Conservation (phyloP, 1,140 invertebrate species). For the Drosophila lowei region DNA sequence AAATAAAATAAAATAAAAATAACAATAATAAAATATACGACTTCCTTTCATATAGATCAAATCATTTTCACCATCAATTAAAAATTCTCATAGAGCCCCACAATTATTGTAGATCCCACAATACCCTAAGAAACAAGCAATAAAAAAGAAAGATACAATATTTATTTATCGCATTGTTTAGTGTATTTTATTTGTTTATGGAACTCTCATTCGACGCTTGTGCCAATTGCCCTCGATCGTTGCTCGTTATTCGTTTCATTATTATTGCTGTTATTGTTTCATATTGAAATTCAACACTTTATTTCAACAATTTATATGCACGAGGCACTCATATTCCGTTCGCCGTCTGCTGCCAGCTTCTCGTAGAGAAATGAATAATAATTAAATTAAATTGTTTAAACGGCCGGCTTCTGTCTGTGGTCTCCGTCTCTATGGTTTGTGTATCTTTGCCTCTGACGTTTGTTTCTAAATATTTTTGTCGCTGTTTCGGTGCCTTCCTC, state of each 20-base stretch:
- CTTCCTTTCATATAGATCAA: constrained; percentile 17
- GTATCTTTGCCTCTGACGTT: constrained; percentile 22
- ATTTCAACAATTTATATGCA: constrained; percentile 52
- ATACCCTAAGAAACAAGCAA: constrained; percentile 1
- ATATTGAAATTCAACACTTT: constrained; percentile 51
- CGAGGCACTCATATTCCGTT: constrained; percentile 20
- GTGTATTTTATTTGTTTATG: constrained; percentile 49
- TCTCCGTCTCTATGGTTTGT: background rate
- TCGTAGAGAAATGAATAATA: constrained; percentile 48
- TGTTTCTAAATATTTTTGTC: constrained; percentile 50
- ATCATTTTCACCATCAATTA: background rate
- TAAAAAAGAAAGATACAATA: background rate
- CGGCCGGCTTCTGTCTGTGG: background rate
- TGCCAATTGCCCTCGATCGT: constrained; percentile 22
- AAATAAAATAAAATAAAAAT: too few relatives aligned
- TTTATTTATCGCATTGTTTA: constrained; percentile 1
- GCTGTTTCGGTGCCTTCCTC: constrained; percentile 41
- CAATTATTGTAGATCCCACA: background rate
- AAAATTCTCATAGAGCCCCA: background rate
- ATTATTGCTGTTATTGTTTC: constrained; percentile 30
- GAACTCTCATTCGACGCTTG: constrained; percentile 30
- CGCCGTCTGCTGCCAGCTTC: constrained; percentile 1
- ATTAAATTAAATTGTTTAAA: constrained; percentile 52
- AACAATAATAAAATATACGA: background rate
- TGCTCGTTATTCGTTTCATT: too few relatives aligned